Evolutionary conservation across 2,113 vertebrate species (phyloP).

Genomic region (Thunnus thynnus): DNA sequence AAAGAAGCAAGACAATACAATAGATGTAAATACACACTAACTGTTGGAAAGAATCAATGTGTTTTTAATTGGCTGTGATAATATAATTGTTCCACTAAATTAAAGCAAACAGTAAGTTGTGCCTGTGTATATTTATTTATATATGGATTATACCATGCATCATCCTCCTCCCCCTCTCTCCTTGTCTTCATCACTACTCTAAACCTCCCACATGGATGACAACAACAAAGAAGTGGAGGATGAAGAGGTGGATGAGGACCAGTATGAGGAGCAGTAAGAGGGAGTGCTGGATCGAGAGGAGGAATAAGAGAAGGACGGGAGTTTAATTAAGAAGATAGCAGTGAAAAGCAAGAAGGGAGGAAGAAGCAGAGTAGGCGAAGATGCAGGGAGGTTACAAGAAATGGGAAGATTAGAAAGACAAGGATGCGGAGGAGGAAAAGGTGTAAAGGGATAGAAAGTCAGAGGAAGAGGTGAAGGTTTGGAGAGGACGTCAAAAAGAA

Average conservation of each 20-base stretch:
- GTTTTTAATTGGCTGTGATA: slow-evolving; percentile 8
- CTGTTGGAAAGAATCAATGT: neutral
- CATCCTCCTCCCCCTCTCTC: slow-evolving; percentile 24
- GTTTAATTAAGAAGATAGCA: neutral
- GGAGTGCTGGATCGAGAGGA: slow-evolving; percentile 9
- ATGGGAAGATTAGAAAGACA: neutral
- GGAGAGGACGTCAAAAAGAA: no score
- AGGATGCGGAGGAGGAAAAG: slow-evolving; percentile 11
- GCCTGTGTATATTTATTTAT: neutral
- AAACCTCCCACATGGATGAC: slow-evolving; percentile 33
- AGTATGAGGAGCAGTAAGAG: neutral
- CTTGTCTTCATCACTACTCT: slow-evolving; percentile 26
- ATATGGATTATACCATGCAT: slow-evolving; percentile 24
- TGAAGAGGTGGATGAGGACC: neutral
- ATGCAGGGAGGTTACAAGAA: neutral
- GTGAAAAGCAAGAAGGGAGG: neutral
- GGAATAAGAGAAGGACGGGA: neutral
- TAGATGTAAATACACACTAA: neutral
- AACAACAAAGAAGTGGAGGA: slow-evolving; percentile 26
- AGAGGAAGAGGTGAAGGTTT: no score
- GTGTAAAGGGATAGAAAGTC: no score
- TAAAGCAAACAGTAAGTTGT: neutral
- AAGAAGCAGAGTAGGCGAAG: neutral
- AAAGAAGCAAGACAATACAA: neutral
- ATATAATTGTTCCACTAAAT: neutral